Base-by-base conservation (phyloP, 2,797 vertebrate genomes). In the Myotis myotis region DNA sequence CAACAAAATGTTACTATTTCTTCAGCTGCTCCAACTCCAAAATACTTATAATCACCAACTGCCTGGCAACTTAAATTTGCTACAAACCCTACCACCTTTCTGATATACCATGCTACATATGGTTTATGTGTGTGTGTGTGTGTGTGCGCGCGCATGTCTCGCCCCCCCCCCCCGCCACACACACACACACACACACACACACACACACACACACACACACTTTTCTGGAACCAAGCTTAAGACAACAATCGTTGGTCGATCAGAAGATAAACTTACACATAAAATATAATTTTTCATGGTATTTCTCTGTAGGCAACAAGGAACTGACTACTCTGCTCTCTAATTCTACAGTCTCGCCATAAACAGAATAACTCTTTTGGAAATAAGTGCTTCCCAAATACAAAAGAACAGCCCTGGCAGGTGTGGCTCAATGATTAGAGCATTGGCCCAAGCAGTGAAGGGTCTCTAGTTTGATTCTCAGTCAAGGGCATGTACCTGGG, bases 1-100 rank as follows among this genome's bases (percentile, higher is more conserved):
- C 68, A 71, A 95, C 62, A 92, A 82, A 91, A 86, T 0, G 13
- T 71, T 57, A 49, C 41, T 89, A 71, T 87, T 89, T 84, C 74
- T 74, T 87, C 47, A n/a, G 83, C 15, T 41, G 81, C 17, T 88
- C 47, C 44, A 72, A 30, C 49, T 36, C 71, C 85, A 68, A 93
- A 84, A 70, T 30, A 76, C 36, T 72, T 86, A 33, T 0, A 60
- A 70, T 75, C 47, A 33, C 49, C 74, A 89, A 47, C 17, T 41
- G 75, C 30, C 11, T n/a, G 6, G 57, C 55, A 70, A 84, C 19
- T 49, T 30, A 30, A 53, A 75, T 64, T 70, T 57, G 41, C 22
- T n/a, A 25, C 33, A 90, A 87, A 51, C 8, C 3, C 10, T 55
- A 23, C 6, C 19, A 74, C 36, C 60, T 44, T 79, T 75, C 70